Evolutionary conservation across 1,140 invertebrate genomes (phyloP), one percentile per base, ranked within the genome.

Genomic region (Branchinecta lindahli): DNA sequence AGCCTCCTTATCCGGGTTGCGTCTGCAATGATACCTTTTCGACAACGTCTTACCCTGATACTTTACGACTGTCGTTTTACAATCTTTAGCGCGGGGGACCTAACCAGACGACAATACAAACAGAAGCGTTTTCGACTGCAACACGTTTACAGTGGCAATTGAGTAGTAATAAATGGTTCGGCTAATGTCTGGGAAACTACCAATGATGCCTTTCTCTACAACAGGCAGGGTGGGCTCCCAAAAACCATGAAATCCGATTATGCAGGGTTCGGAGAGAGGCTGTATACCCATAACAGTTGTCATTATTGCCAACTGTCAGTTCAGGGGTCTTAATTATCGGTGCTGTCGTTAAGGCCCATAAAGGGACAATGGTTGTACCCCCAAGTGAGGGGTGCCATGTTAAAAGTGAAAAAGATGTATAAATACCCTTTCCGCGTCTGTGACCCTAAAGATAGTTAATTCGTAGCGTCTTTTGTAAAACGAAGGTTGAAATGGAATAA

Each of bases 261-360:
- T 61, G 6, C 52, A 61, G 52, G 52, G 52, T 61, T 61, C 52
- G 52, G 18, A 20, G 18, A 20, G 18, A 12, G 52, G 52, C 12
- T 6, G 18, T 61, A 61, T 61, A 61, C 52, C 52, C 52, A 61
- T 61, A 61, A 61, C 52, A 15, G 18, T 61, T 61, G 52, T 61
- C 52, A 61, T 61, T 61, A 61, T 61, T 61, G 52, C 52, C 52
- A 15, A 61, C 52, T 61, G 52, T 61, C 52, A 61, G 12, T 61
- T 61, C 18, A 12, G 18, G 52, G 52, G 52, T 61, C 52, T 61
- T 61, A 61, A 61, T 61, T 61, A 61, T 61, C 52, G 52, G 12
- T 61, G 2, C 12, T 12, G 18, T 61, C 52, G 52, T 61, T 61
- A 61, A 61, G 52, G 12, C 52, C 52, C 18, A 61, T 61, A 61